phyloP scores from a whole-genome alignment of 2,113 vertebrate genomes.

The Chinchilla lanigera region DNA sequence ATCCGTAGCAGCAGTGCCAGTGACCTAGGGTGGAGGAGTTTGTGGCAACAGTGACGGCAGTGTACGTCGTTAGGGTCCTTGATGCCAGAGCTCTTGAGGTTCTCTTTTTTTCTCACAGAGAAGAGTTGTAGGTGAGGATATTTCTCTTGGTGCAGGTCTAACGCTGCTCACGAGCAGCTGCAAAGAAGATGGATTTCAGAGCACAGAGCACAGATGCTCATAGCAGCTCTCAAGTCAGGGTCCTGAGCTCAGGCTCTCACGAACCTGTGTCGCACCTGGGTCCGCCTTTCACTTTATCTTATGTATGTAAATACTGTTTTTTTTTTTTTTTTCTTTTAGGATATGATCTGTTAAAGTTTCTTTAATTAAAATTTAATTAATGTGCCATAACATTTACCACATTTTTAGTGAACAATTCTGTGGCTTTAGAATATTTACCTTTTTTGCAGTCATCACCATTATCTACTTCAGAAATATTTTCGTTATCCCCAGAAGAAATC shows the following conservation, averaged over 20 bases:
- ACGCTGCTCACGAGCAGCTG: background rate
- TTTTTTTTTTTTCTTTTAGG: background rate
- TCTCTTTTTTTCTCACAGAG: background rate
- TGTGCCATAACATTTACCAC: background rate
- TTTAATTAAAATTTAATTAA: conserved; percentile 24
- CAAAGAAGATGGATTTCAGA: background rate
- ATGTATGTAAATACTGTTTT: background rate
- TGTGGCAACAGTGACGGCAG: background rate
- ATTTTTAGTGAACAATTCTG: background rate
- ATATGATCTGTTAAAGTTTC: background rate
- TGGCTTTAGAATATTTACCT: background rate
- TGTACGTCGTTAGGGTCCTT: background rate
- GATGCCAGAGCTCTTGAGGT: background rate
- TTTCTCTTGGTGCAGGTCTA: background rate
- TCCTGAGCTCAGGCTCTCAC: background rate
- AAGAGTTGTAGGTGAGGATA: background rate
- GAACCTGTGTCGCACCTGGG: background rate
- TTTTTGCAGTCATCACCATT: background rate
- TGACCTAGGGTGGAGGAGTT: background rate
- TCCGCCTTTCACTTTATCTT: background rate
- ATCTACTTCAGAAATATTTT: background rate
- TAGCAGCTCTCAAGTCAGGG: background rate
- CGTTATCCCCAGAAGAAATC: background rate
- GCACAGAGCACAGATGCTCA: background rate
- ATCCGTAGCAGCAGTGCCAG: background rate